A percentile compares a stretch with the other conserved stretches of the same genome.
These are phyloP conservation scores for Tuberolachnus salignus DNA, from an alignment of 2,888 invertebrate genomes.

Conservation along the genomic window DNA sequence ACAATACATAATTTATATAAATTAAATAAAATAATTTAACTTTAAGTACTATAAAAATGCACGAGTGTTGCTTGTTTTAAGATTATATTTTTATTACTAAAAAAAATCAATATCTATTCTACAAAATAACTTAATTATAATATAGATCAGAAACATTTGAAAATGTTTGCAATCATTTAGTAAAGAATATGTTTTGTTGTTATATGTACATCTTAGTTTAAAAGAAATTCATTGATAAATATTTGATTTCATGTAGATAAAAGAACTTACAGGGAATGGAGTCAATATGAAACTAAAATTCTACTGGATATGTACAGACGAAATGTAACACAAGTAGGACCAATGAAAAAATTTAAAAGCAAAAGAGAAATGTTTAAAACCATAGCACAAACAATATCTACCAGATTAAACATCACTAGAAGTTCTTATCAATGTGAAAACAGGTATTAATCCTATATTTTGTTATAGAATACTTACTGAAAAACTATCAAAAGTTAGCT, in stretches of 20 bases:
- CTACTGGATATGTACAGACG: constrained; percentile 46
- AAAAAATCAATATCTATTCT: no score
- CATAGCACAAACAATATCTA: constrained; percentile 46
- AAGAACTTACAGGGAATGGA: constrained; percentile 48
- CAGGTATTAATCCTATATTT: constrained; percentile 4
- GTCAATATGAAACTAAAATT: constrained; percentile 51
- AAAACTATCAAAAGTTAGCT: no score
- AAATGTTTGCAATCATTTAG: no score
- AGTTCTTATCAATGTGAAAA: constrained; percentile 54
- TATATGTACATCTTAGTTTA: neutral
- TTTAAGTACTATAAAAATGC: no score
- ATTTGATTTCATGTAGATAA: constrained; percentile 19
- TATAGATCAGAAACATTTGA: no score
- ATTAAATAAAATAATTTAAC: no score
- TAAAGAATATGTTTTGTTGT: no score
- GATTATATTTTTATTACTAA: no score
- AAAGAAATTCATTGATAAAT: neutral
- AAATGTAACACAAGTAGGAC: constrained; percentile 48
- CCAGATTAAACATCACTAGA: constrained; percentile 34
- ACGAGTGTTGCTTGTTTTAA: no score
- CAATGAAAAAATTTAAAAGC: constrained; percentile 50
- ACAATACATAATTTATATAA: neutral
- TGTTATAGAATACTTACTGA: no score
- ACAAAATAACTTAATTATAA: no score
- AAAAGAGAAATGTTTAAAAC: constrained; percentile 47